Evolutionary conservation across 1,140 invertebrate genomes (phyloP), one percentile per base, ranked within the genome.

Genomic region (Drosophila biarmipes): DNA sequence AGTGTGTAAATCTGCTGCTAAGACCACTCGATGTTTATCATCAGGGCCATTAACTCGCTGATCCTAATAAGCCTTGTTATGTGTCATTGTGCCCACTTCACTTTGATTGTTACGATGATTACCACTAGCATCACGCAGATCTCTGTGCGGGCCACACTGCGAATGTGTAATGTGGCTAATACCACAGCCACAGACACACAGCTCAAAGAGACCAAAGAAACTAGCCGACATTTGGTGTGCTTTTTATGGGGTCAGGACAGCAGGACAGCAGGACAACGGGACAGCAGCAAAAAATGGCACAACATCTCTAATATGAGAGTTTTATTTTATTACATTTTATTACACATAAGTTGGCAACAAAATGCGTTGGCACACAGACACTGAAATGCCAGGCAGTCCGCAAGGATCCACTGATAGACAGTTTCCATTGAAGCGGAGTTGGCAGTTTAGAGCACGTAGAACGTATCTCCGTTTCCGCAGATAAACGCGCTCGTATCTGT

Each of bases 271-370:
- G 29, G 24, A 49, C 21, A 59, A 46, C 27, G n/a, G 34, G 55
- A 42, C 29, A 19, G 27, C n/a, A n/a, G n/a, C 55, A 51, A 66
- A 63, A 80, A 75, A 63, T 61, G 45, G 75, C 71, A 80, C 57
- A 86, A 73, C 79, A 79, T 79, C 78, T 86, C 78, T 86, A 86
- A 87, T 87, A 84, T 77, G 82, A 58, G 79, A 89, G 74, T 84
- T 86, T 86, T 82, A 87, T 87, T 87, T 87, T 89, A 87, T 87
- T 87, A 87, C 82, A 87, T 87, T 87, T 87, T 87, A 87, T 89
- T 82, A 71, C 84, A 82, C 67, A 89, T 72, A 87, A 87, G 79
- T 82, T 87, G 74, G 73, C 73, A 81, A 86, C 63, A 63, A 80
- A 85, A 87, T 74, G 82, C 68, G 69, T 63, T 63, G 66, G 63